Conservation (phyloP, 2,797 vertebrate species). For the Hapalemur alaotrensis region DNA sequence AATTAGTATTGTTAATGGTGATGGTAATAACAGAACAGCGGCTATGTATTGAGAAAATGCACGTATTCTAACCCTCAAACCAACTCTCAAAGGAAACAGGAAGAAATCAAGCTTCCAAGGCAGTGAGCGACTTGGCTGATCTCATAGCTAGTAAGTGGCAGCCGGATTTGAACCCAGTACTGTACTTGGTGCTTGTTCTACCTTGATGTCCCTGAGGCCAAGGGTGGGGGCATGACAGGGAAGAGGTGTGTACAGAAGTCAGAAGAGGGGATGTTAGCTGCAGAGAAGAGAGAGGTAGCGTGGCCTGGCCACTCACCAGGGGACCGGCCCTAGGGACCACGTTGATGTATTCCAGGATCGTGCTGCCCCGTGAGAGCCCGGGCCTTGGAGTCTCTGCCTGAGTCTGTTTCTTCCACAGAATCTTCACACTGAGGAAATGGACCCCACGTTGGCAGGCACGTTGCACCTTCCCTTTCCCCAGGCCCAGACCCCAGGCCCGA, state of each 20-base stretch:
- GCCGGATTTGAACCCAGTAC: not conserved
- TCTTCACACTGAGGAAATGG: not conserved
- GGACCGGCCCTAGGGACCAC: not conserved
- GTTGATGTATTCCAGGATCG: constrained; percentile 69
- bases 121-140: not conserved
- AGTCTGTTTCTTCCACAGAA: not conserved
- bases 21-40: not conserved
- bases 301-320: not conserved
- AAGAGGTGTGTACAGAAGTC: not conserved
- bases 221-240: not conserved
- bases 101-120: not conserved
- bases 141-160: not conserved
- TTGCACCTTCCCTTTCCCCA: not conserved
- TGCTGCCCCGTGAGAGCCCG: constrained; percentile 35
- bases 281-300: not conserved
- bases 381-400: not conserved
- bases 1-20: not conserved
- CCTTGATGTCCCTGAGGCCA: not conserved
- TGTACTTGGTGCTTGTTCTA: not conserved
- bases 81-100: not conserved
- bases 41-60: not conserved
- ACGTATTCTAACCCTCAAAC: not conserved
- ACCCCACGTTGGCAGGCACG: accelerated
- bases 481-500: not conserved
- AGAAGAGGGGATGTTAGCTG: too few relatives aligned